Evolutionary conservation across 2,113 vertebrate genomes (phyloP).

Genomic region (Verasper variegatus): DNA sequence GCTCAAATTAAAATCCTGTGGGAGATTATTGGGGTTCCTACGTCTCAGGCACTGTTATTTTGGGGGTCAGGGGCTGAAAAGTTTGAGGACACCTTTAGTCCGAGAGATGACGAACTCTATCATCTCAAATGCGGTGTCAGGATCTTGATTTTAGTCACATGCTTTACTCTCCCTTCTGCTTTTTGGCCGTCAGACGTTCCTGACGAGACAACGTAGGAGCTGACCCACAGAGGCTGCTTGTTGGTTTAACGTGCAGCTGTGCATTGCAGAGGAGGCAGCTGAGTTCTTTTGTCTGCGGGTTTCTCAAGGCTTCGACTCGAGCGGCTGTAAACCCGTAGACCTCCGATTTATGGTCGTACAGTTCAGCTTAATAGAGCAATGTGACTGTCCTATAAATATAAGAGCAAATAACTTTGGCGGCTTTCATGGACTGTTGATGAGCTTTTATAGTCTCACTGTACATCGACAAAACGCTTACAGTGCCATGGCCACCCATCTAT

Average conservation of each 20-base stretch:
- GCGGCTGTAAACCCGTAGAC: slow-evolving; percentile 52
- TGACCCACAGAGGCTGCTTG: slow-evolving; percentile 60
- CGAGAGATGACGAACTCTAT: neutral
- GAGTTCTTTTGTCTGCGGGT: slow-evolving; percentile 30
- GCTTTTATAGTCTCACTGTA: neutral
- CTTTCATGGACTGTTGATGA: neutral
- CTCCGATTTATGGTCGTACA: neutral
- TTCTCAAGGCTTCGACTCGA: slow-evolving; percentile 53
- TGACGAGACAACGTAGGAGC: slow-evolving; percentile 43
- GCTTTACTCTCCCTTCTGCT: slow-evolving; percentile 44
- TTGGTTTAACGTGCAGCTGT: slow-evolving; percentile 75
- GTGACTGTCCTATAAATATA: neutral
- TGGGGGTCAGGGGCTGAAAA: neutral
- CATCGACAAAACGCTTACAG: neutral
- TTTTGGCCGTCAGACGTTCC: slow-evolving; percentile 53
- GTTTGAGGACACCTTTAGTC: neutral
- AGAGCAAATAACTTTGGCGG: neutral
- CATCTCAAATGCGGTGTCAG: slow-evolving; percentile 2
- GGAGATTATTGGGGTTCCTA: too few species aligned
- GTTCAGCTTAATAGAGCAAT: neutral
- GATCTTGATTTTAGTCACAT: slow-evolving; percentile 50
- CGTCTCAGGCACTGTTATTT: too few species aligned
- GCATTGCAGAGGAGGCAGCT: slow-evolving; percentile 44
- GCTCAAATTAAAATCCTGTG: too few species aligned
- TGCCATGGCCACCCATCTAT: neutral